phyloP scores from a whole-genome alignment of 2,888 invertebrate species.

The Busseola fusca region DNA sequence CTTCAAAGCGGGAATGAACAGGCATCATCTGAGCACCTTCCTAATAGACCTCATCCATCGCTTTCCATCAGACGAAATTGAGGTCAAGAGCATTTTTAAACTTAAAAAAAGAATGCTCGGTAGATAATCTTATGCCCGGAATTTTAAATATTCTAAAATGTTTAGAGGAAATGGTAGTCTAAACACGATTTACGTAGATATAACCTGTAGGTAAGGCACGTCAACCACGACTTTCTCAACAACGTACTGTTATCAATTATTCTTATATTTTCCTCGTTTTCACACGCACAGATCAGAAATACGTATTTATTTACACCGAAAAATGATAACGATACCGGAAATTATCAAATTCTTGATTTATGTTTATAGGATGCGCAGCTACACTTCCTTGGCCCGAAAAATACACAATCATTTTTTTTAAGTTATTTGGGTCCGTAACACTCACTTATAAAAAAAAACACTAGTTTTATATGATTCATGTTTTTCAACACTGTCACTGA shows the following conservation, averaged over 20 bases:
- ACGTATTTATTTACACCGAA: constrained; percentile 42
- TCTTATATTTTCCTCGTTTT: constrained; percentile 41
- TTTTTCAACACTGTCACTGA: constrained; percentile 39
- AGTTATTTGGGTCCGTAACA: constrained; percentile 18
- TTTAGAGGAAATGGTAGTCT: constrained; percentile 22
- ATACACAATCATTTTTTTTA: constrained; percentile 1
- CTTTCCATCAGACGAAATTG: neutral
- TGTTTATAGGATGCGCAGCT: constrained; percentile 16
- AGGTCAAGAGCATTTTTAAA: neutral
- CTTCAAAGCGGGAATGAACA: neutral
- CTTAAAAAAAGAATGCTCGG: neutral
- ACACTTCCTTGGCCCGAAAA: constrained; percentile 41
- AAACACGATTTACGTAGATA: constrained; percentile 13
- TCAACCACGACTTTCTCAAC: constrained; percentile 5
- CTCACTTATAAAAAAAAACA: constrained; percentile 2
- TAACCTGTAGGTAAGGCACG: constrained; percentile 1
- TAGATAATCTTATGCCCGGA: neutral
- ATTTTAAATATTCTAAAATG: constrained; percentile 26
- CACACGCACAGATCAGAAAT: constrained; percentile 21
- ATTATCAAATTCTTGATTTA: constrained; percentile 41
- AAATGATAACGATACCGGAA: constrained; percentile 44
- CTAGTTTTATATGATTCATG: constrained; percentile 40
- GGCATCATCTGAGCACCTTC: neutral
- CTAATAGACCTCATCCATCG: too few relatives aligned
- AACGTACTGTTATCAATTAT: constrained; percentile 40